Percentiles rank a stretch among this genome's conserved stretches.
Evolutionary conservation across 2,888 invertebrate genomes (phyloP).

Genomic region (Lithophane socia): DNA sequence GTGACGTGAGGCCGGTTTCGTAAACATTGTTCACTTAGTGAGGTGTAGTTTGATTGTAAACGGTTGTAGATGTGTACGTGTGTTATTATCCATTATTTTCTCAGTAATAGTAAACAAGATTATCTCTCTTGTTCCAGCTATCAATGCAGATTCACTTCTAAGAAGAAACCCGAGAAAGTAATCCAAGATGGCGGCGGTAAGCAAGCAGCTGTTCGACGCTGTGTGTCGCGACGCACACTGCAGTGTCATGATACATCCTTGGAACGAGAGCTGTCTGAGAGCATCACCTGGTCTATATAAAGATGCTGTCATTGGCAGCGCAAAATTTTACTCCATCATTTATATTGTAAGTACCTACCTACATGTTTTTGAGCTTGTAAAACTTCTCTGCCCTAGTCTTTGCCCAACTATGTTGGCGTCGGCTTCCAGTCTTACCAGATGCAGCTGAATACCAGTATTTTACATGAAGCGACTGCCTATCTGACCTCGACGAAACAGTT

Average conservation of each 20-base stretch:
- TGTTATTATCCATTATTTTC: too few relatives aligned
- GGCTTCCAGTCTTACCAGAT: not conserved
- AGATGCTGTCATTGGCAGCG: slow-evolving; percentile 82
- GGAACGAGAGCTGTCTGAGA: slow-evolving; percentile 79
- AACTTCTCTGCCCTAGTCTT: not conserved
- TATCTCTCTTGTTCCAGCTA: slow-evolving; percentile 29
- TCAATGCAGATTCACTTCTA: slow-evolving; percentile 19
- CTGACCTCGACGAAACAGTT: too few relatives aligned
- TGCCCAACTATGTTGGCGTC: not conserved
- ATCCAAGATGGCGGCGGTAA: slow-evolving; percentile 82
- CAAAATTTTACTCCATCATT: slow-evolving; percentile 84
- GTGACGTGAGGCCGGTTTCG: too few relatives aligned
- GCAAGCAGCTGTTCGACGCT: slow-evolving; percentile 83
- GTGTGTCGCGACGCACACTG: slow-evolving; percentile 77
- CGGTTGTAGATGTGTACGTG: too few relatives aligned
- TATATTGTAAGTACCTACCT: slow-evolving; percentile 79
- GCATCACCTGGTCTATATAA: slow-evolving; percentile 70
- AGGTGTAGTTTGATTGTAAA: too few relatives aligned
- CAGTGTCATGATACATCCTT: slow-evolving; percentile 81
- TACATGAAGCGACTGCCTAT: not conserved
- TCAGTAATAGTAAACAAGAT: not conserved
- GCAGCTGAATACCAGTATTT: not conserved
- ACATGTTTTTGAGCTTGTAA: not conserved
- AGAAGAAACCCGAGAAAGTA: not conserved
- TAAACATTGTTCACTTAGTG: too few relatives aligned